Percentiles rank a stretch among this genome's conserved stretches.
These are phyloP conservation scores for Siphamia tubifer DNA, from an alignment of 2,113 vertebrate genomes.

Conservation along the genomic window DNA sequence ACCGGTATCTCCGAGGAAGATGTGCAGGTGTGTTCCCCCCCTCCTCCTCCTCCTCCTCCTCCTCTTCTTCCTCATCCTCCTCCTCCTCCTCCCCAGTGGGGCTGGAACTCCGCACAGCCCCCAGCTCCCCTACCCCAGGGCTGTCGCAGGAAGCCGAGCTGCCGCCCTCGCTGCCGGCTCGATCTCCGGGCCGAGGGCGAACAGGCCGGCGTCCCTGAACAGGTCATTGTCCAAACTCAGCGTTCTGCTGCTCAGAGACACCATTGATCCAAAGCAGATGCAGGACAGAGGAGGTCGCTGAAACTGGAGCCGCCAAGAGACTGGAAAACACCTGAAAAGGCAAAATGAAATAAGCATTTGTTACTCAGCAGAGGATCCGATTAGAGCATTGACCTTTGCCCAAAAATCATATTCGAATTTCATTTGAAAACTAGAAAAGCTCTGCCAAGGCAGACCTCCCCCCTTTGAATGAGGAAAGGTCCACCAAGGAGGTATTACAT, in stretches of 20 bases:
- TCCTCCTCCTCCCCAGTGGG: constrained; percentile 53
- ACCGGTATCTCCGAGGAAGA: constrained; percentile 43
- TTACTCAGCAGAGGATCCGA: too few species aligned
- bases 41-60: too few species aligned
- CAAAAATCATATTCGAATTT: too few species aligned
- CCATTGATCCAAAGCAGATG: constrained; percentile 80
- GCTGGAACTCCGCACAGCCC: constrained; percentile 52
- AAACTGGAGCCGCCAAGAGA: constrained; percentile 23
- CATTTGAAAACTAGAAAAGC: too few species aligned
- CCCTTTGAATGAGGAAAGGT: too few species aligned
- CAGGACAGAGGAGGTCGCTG: constrained; percentile 23
- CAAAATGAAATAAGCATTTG: constrained; percentile 1
- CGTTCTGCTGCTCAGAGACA: constrained; percentile 84
- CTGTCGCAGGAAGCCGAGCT: constrained; percentile 71
- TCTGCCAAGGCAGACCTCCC: too few species aligned
- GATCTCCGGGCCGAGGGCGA: constrained; percentile 61
- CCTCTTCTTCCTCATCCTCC: constrained; percentile 66
- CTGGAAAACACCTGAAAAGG: constrained; percentile 49
- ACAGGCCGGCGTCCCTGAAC: constrained; percentile 66
- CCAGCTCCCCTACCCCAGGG: constrained; percentile 50
- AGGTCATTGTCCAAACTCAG: constrained; percentile 73
- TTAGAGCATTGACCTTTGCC: too few species aligned
- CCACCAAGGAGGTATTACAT: too few species aligned
- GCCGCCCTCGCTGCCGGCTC: constrained; percentile 63
- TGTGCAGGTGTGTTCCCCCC: constrained; percentile 34